Evolutionary conservation across 2,888 invertebrate genomes (phyloP), one percentile per base, ranked within the genome.

Genomic region (Chloromyia formosa): DNA sequence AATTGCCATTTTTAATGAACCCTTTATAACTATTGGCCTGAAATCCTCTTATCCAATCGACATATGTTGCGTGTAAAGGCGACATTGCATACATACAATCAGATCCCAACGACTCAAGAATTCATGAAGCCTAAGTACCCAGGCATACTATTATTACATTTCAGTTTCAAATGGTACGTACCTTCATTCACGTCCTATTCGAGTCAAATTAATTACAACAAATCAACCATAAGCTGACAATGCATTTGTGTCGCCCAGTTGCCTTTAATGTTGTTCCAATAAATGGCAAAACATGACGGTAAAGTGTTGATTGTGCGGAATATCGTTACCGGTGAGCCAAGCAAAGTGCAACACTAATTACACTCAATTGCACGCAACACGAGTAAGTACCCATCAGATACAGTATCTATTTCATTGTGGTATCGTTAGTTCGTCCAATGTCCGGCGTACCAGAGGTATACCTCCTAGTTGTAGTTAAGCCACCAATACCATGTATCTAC

Each of bases 281-380:
- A 54, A 69, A 69, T 16, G 53, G 54, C 54, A 56, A 53, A 56
- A 71, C 53, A 27, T 18, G 20, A 27, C 22, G 16, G 40, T 40
- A 56, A 56, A 40, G 71, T 56, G 71, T 69, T 54, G 56, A 54
- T 56, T 69, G 69, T 69, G 69, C 56, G 56, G 71, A 71, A 56
- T 71, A 71, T 71, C 56, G 49, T 66, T 66, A 18, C 56, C 56
- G 56, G 3, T 40, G 56, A 71, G 58, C 58, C 40, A 40, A 40
- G 45, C 56, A 71, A 58, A 71, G 71, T 71, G 71, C 71, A 71
- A 35, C 58, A 71, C 71, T 71, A 71, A 71, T 71, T 71, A 71
- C 71, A 71, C 71, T 71, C 71, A 71, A 71, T 71, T 71, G 71
- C 71, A 71, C 71, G 71, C 71, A 71, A 71, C 71, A 71, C 56